These are phyloP conservation scores for Eleutherodactylus coqui DNA, from an alignment of 2,797 vertebrate genomes.

Conservation along the genomic window DNA sequence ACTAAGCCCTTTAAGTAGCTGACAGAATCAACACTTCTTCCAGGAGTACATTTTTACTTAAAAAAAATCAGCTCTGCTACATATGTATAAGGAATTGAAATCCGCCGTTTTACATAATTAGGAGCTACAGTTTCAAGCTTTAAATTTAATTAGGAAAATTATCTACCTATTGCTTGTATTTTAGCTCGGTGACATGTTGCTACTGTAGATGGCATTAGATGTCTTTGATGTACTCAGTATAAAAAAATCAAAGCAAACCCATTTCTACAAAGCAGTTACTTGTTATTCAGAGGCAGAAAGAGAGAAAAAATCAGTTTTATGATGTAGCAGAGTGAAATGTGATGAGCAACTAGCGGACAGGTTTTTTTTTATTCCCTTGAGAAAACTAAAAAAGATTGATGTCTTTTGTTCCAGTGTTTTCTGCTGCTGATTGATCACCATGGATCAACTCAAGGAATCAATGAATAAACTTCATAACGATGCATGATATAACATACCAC, in stretches of 20 bases:
- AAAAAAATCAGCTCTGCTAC: not conserved
- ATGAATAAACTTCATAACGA: not conserved
- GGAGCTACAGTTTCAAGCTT: not conserved
- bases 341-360: conserved; percentile 3
- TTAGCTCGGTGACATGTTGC: not conserved
- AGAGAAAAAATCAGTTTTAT: conserved; percentile 17
- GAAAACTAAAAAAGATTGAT: not conserved
- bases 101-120: not conserved
- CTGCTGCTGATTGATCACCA: not conserved
- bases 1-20: too few species aligned
- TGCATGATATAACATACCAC: not conserved
- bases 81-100: not conserved
- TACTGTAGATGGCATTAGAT: not conserved
- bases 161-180: not conserved
- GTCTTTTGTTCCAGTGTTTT: not conserved
- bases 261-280: conserved; percentile 25
- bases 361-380: not conserved
- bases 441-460: not conserved
- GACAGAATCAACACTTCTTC: too few species aligned
- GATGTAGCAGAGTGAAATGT: conserved; percentile 11
- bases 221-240: conserved; percentile 10
- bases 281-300: not conserved
- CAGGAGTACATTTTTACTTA: too few species aligned
- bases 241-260: conserved; percentile 27
- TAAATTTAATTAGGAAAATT: not conserved